Base-by-base conservation (phyloP, 2,113 vertebrate species). In the Pipa parva region DNA sequence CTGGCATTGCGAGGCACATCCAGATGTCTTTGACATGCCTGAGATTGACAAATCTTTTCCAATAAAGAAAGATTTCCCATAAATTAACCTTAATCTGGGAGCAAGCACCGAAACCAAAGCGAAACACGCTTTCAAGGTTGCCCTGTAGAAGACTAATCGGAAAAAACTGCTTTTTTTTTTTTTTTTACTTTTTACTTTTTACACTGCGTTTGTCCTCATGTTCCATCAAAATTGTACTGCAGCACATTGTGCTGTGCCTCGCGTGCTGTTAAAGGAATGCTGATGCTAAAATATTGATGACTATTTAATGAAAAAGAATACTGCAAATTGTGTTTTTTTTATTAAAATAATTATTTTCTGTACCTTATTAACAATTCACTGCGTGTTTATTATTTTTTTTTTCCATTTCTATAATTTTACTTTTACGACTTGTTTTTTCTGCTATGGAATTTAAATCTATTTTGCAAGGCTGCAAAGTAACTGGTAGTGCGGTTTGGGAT, bases 41-140 rank as follows among this genome's bases (percentile, higher is more conserved):
- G 75, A 72, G 66, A 67, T 64, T 70, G 60, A 72, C 65, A 72
- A 72, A 72, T 37, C 63, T 71, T 70, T 22, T 24, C 37, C 66
- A 66, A 75, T 72, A 67, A 76, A 77, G 72, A 0, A 54, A 18
- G 69, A 37, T 78, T 73, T 76, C 66, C 70, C 70, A 74, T 59
- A 81, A 80, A 78, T 81, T 73, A 76, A 71, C 65, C 75, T 73
- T 74, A 76, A 79, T 80, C 15, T 77, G 72, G 72, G 67, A 69
- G 46, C 1, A 2, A 4, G 0, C 56, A 73, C 78, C 71, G 78
- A 75, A 67, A 72, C 75, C 75, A 25, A 69, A 31, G 69, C 65
- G 42, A 68, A 21, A 24, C n/a, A 1, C 55, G 18, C 17, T 52
- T 61, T 74, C 67, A 57, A 17, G 21, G 21, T 9, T 39, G 18